Evolutionary conservation across 64 coral and sea anemone genomes (phyloP).

Genomic region (Dendronephthya gigantea): DNA sequence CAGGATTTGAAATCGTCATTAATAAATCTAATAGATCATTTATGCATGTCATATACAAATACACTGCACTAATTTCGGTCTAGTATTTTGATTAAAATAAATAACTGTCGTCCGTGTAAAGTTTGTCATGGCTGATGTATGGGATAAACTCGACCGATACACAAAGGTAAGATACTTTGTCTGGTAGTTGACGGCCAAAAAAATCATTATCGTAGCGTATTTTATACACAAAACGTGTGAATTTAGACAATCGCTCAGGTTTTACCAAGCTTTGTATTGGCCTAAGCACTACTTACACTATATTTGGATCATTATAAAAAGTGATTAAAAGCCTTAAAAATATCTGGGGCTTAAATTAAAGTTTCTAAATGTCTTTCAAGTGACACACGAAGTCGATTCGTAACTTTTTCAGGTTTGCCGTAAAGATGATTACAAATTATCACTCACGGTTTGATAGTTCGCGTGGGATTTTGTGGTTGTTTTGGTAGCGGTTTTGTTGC

Average conservation of each 20-base stretch:
- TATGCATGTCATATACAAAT: background rate
- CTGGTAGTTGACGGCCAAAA: background rate
- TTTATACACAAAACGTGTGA: no score
- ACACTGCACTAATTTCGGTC: background rate
- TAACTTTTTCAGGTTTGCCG: background rate
- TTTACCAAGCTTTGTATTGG: no score
- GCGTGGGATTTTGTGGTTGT: background rate
- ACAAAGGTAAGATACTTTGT: background rate
- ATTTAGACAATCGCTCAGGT: no score
- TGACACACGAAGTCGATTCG: no score
- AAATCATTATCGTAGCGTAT: background rate
- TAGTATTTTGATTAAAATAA: background rate
- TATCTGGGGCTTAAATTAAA: no score
- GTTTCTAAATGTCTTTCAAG: no score
- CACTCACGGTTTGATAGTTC: background rate
- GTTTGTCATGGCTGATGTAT: background rate
- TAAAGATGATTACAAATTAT: background rate
- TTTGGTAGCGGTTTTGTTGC: background rate
- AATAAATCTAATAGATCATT: background rate
- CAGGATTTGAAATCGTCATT: background rate
- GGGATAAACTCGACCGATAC: background rate
- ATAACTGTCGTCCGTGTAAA: background rate
- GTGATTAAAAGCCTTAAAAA: no score
- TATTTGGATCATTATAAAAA: no score
- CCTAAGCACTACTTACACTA: no score